A percentile compares a stretch with the other conserved stretches of the same genome.
Conservation (phyloP, 1,140 invertebrate species). For the Microplitis demolitor region DNA sequence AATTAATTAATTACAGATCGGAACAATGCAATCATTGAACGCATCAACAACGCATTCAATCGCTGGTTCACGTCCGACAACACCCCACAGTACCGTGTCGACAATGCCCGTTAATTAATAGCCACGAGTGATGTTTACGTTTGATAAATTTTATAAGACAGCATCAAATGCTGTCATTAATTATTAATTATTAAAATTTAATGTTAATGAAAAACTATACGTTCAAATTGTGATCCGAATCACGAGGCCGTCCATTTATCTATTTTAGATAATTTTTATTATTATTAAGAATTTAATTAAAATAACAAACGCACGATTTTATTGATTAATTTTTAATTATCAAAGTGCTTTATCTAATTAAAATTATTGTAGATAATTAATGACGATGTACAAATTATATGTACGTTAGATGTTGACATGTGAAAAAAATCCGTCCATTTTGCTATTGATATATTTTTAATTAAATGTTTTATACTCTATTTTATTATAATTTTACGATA, state of each 20-base stretch:
- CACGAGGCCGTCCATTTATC: no score
- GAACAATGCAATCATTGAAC: slow-evolving; percentile 83
- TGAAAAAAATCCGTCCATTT: slow-evolving; percentile 15
- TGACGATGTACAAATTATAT: not conserved
- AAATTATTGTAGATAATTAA: not conserved
- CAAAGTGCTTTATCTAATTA: no score
- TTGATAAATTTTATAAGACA: not conserved
- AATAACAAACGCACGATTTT: no score
- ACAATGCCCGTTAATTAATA: slow-evolving; percentile 73
- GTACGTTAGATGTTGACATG: no score
- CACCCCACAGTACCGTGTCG: slow-evolving; percentile 84
- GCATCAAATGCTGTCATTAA: not conserved
- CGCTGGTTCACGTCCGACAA: slow-evolving; percentile 83
- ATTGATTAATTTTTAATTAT: no score
- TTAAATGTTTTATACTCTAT: slow-evolving; percentile 4
- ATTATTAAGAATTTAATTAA: no score
- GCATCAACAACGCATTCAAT: slow-evolving; percentile 82
- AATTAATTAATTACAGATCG: slow-evolving; percentile 69
- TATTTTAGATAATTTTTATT: no score
- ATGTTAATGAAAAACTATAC: no score
- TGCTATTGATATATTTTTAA: not conserved
- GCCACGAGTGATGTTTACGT: not conserved
- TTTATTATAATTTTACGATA: slow-evolving; percentile 3
- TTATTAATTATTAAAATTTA: no score
- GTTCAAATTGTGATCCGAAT: no score